Conservation (phyloP, 2,888 invertebrate genomes). For the Aspidiotus destructor region DNA sequence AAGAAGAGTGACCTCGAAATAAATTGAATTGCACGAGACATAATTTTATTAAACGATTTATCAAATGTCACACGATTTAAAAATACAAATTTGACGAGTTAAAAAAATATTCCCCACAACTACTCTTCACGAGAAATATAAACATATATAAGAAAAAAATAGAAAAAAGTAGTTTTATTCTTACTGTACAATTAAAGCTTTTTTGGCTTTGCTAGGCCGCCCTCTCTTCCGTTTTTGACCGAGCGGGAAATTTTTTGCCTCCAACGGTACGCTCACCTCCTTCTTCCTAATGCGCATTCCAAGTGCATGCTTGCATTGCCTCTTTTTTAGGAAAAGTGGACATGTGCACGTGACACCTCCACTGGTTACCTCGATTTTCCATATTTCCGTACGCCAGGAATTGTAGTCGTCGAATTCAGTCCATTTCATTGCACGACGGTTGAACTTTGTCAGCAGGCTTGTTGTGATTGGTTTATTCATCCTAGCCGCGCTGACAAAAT, state of each 20-base stretch:
- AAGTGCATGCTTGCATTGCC: constrained; percentile 2
- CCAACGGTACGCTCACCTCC: not conserved
- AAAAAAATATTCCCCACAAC: not conserved
- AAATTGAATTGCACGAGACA: not conserved
- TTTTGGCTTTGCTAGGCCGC: not conserved
- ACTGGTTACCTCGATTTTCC: not conserved
- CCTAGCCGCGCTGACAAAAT: no score
- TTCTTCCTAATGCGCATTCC: not conserved
- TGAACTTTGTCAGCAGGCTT: not conserved
- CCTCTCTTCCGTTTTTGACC: not conserved
- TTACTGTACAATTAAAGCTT: not conserved
- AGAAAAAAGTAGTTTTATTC: not conserved
- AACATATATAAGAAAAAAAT: not conserved
- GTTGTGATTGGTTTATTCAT: no score
- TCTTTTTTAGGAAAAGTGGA: not conserved
- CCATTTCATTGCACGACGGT: not conserved
- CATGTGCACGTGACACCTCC: not conserved
- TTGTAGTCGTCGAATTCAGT: not conserved
- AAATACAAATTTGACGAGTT: not conserved
- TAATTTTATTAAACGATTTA: not conserved
- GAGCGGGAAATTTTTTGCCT: not conserved
- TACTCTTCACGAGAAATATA: not conserved
- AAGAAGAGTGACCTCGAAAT: not conserved
- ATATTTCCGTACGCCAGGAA: not conserved
- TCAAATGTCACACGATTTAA: not conserved